phyloP scores from a whole-genome alignment of 2,113 vertebrate genomes.

The Micromys minutus region DNA sequence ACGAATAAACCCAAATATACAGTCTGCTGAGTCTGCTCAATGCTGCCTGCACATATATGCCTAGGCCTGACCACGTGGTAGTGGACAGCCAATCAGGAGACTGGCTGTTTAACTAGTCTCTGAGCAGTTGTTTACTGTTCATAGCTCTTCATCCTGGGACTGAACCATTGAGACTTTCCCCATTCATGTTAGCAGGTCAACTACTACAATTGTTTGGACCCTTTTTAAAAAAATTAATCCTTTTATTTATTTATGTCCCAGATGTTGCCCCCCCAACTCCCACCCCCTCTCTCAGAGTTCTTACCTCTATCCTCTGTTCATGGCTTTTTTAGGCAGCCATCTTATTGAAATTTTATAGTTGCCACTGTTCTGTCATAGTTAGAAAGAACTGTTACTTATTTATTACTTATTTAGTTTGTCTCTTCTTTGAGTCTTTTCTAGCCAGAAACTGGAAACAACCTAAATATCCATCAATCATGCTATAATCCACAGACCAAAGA shows the following conservation, averaged over 20 bases:
- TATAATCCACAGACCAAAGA: no score
- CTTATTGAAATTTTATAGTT: not conserved
- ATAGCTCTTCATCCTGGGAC: not conserved
- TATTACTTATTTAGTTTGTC: no score
- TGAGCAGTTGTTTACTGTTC: not conserved
- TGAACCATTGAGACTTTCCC: not conserved
- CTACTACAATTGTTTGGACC: not conserved
- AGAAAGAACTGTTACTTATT: not conserved
- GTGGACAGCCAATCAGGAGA: not conserved
- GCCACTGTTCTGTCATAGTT: not conserved
- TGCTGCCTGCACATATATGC: not conserved
- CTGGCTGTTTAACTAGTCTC: not conserved
- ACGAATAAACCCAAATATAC: not conserved
- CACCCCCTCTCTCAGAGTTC: no score
- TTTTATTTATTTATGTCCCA: no score
- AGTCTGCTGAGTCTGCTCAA: not conserved
- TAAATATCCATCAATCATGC: no score
- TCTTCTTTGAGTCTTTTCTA: no score
- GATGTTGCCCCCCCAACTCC: no score
- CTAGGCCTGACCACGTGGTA: not conserved
- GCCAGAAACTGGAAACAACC: no score
- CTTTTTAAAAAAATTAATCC: no score
- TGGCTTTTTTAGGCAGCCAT: not conserved
- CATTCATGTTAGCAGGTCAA: not conserved
- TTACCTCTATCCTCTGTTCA: no score